Evolutionary conservation across 2,113 vertebrate genomes (phyloP).

Genomic region (Heliornis fulica): DNA sequence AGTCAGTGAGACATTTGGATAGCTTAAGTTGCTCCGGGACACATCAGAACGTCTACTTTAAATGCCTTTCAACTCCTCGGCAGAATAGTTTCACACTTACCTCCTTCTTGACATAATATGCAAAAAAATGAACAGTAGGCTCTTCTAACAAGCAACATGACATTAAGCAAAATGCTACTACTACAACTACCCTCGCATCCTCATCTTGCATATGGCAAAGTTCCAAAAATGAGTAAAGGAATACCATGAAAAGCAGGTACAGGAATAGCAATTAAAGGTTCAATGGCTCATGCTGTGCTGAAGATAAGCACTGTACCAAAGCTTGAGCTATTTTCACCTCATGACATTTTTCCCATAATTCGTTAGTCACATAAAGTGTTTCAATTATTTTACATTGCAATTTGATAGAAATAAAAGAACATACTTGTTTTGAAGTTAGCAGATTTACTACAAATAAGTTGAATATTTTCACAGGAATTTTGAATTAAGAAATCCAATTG

Average conservation of each 20-base stretch:
- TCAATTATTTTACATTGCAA: not conserved
- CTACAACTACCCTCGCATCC: not conserved
- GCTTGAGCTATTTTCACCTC: not conserved
- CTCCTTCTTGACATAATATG: not conserved
- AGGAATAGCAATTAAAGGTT: not conserved
- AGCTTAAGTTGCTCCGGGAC: not conserved
- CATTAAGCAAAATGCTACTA: not conserved
- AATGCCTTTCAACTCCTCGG: not conserved
- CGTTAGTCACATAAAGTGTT: not conserved
- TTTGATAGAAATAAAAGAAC: not conserved
- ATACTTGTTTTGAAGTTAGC: not conserved
- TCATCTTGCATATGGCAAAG: not conserved
- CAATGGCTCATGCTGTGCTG: not conserved
- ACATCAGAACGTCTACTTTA: not conserved
- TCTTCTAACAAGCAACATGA: not conserved
- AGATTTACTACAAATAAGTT: accelerated
- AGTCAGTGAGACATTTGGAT: not conserved
- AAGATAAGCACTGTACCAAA: not conserved
- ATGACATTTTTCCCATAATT: not conserved
- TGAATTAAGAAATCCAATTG: not conserved
- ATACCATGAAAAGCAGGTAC: not conserved
- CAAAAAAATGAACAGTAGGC: not conserved
- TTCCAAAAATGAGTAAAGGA: not conserved
- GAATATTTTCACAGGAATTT: not conserved
- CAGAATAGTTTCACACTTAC: not conserved